Evolutionary conservation across 2,888 invertebrate species (phyloP), one percentile per base, ranked within the genome.

Genomic region (Listrodromus nycthemerus): DNA sequence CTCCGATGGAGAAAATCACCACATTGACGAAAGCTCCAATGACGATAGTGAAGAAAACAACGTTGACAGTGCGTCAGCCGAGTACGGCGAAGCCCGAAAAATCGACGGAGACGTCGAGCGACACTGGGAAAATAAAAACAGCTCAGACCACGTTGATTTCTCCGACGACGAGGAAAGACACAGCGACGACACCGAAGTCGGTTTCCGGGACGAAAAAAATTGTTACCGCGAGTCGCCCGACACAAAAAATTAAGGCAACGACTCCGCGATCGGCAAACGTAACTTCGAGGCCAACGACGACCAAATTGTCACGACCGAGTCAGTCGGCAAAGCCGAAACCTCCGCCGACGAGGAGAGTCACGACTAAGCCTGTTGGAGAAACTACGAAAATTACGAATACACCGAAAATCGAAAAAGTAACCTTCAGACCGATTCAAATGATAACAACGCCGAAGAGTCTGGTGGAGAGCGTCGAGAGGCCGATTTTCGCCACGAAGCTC

Each of bases 401-500:
- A 0, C 90, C 91, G 0, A 93, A 91, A 83, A 88, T 93, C 67
- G 93, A 93, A 85, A 93, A 93, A 66, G 93, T 93, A 0, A 93
- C 92, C 0, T 89, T 93, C 27, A 90, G 89, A n/a, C 93, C 93
- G 0, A 79, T 90, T 3, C 89, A 88, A 10, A 87, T 89, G 80
- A 88, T 89, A 52, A 89, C 89, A 4, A 89, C 88, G 0, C 87
- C 89, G 55, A 92, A 91, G 80, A 83, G 48, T 63, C 83, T 86
- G 21, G 50, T 77, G 2, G 90, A 89, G 0, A 80, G 21, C 16
- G 90, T 88, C 0, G 91, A 93, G 4, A 90, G 88, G 41, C 91
- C 93, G 0, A 86, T 89, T 67, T 92, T 93, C 67, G 80, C 95
- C 52, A 95, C 95, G 2, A 96, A 96, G 93, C 93, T 96, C 19